phyloP scores from a whole-genome alignment of 2,888 invertebrate genomes.

The Chloroclystis v-ata region DNA sequence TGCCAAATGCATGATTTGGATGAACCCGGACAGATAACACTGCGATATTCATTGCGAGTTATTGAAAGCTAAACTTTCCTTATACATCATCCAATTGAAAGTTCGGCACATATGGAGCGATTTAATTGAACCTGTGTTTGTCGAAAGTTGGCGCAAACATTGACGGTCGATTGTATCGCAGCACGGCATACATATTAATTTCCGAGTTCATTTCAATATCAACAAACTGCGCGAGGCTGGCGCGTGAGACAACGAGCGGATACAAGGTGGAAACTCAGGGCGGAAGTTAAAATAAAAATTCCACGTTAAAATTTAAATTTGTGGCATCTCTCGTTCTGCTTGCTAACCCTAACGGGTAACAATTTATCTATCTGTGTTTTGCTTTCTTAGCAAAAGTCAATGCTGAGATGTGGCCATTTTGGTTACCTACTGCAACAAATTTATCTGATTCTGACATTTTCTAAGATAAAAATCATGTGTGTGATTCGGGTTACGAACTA shows the following conservation, averaged over 20 bases:
- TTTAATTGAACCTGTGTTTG: slow-evolving; percentile 20
- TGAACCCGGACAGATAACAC: too few species aligned
- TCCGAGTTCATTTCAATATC: slow-evolving; percentile 66
- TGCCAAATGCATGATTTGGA: too few species aligned
- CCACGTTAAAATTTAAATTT: background rate
- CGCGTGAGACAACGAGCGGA: slow-evolving; percentile 6
- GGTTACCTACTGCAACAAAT: too few species aligned
- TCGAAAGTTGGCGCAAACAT: slow-evolving; percentile 51
- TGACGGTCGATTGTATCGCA: slow-evolving; percentile 49
- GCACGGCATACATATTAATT: slow-evolving; percentile 63
- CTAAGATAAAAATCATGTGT: too few species aligned
- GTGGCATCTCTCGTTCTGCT: background rate
- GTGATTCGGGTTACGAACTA: too few species aligned
- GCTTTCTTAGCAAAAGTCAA: too few species aligned
- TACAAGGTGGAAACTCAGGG: background rate
- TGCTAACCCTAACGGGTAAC: too few species aligned
- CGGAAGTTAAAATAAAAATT: background rate
- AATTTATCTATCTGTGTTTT: too few species aligned
- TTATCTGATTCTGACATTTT: too few species aligned
- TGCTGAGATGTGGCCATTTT: too few species aligned
- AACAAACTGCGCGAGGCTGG: slow-evolving; percentile 48
- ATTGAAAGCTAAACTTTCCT: slow-evolving; percentile 10
- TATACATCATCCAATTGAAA: slow-evolving; percentile 21
- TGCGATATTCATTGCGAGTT: background rate
- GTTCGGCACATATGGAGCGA: slow-evolving; percentile 17